Evolutionary conservation across 2,888 invertebrate genomes (phyloP).

Genomic region (Therioaphis trifolii): DNA sequence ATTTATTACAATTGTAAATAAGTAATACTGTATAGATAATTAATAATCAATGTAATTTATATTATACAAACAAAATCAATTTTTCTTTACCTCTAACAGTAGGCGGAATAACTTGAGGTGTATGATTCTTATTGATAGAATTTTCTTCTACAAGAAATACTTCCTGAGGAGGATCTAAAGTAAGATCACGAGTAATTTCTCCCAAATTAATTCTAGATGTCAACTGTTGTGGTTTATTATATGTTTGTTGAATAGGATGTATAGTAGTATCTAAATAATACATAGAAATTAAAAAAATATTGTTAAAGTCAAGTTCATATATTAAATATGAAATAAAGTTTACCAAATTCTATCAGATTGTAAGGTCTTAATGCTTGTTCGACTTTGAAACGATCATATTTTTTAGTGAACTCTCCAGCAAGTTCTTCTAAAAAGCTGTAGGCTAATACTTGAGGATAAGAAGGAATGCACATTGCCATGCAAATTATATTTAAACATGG

Average conservation of each 20-base stretch:
- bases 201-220: constrained; percentile 67
- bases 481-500: constrained; percentile 68
- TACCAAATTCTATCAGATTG: constrained; percentile 70
- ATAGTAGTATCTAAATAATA: constrained; percentile 67
- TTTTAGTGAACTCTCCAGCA: constrained; percentile 69
- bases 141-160: constrained; percentile 65
- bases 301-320: background rate
- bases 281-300: background rate
- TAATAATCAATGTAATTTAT: background rate
- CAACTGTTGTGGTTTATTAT: constrained; percentile 68
- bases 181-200: constrained; percentile 67
- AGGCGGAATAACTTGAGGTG: constrained; percentile 54
- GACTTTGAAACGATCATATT: constrained; percentile 68
- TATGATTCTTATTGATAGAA: constrained; percentile 16
- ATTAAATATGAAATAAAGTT: constrained; percentile 63
- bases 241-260: constrained; percentile 67
- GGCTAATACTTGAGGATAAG: constrained; percentile 69
- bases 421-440: constrained; percentile 70
- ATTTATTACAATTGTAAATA: too few relatives aligned
- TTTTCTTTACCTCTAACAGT: constrained; percentile 48
- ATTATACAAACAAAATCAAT: background rate
- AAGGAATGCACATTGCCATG: constrained; percentile 69
- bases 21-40: too few relatives aligned
- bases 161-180: constrained; percentile 67
- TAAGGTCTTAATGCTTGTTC: constrained; percentile 69